Evolutionary conservation across 2,113 vertebrate genomes (phyloP).

Genomic region (Aythya baeri): DNA sequence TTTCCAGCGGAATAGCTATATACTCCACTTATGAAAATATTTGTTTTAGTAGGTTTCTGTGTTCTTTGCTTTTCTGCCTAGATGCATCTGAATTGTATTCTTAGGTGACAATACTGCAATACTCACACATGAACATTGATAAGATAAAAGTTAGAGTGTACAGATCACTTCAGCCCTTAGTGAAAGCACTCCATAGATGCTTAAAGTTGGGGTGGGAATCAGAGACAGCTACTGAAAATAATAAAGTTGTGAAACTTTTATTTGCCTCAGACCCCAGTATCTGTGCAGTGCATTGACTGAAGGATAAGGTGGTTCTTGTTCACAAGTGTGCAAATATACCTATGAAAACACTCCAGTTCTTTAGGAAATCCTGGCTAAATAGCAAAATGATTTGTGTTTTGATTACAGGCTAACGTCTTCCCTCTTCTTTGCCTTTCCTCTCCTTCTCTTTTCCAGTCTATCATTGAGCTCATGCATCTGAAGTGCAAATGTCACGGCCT

Average conservation of each 20-base stretch:
- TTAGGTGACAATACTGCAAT: background rate
- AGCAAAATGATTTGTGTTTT: background rate
- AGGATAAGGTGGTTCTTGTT: background rate
- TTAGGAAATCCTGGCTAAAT: background rate
- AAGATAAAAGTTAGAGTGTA: background rate
- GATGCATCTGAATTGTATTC: background rate
- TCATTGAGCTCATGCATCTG: slow-evolving; percentile 83
- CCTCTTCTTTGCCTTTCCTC: background rate
- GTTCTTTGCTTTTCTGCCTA: background rate
- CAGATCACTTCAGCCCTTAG: background rate
- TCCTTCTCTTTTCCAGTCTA: slow-evolving; percentile 72
- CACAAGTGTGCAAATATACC: background rate
- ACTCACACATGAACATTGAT: background rate
- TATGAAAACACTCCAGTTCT: background rate
- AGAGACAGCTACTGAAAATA: background rate
- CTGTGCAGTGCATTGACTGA: background rate
- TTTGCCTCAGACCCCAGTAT: background rate
- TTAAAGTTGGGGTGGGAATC: background rate
- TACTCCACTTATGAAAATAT: background rate
- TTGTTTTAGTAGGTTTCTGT: background rate
- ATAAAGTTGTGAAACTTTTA: background rate
- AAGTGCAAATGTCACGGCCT: slow-evolving; percentile 87
- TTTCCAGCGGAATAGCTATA: background rate
- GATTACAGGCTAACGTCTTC: background rate
- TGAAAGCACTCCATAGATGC: background rate